A percentile compares a stretch with the other conserved stretches of the same genome.
Conservation (phyloP, 2,888 invertebrate species). For the Cephus pulcher region DNA sequence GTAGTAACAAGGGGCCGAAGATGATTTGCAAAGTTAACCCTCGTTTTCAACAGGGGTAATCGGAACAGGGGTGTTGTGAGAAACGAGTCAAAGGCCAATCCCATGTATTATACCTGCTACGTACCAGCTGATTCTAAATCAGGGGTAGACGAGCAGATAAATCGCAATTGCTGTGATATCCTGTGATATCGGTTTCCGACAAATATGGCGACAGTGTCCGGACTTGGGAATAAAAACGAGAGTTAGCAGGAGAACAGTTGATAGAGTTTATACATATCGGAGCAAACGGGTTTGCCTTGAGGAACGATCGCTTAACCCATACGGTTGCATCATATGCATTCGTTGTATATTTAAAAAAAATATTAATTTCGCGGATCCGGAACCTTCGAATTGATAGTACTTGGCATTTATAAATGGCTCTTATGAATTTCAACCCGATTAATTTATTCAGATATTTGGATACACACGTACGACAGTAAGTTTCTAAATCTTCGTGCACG, state of each 20-base stretch:
- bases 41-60: slow-evolving; percentile 13
- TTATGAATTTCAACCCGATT: too few relatives aligned
- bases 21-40: slow-evolving; percentile 64
- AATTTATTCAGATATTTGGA: too few relatives aligned
- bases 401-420: neutral
- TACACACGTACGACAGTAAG: too few relatives aligned
- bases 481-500: too few relatives aligned
- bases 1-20: slow-evolving; percentile 42
- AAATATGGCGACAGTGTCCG: neutral
- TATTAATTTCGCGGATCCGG: neutral
- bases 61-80: neutral
- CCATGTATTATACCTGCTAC: neutral
- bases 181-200: neutral
- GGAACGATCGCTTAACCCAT: neutral
- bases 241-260: neutral
- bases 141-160: neutral
- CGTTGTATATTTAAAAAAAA: neutral
- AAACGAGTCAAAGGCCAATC: neutral
- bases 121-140: neutral
- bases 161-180: neutral
- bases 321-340: neutral
- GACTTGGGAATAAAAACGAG: neutral
- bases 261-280: neutral
- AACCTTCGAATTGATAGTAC: neutral
- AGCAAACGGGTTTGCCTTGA: neutral